Conservation (phyloP, 2,113 vertebrate genomes). For the Plotosus lineatus region DNA sequence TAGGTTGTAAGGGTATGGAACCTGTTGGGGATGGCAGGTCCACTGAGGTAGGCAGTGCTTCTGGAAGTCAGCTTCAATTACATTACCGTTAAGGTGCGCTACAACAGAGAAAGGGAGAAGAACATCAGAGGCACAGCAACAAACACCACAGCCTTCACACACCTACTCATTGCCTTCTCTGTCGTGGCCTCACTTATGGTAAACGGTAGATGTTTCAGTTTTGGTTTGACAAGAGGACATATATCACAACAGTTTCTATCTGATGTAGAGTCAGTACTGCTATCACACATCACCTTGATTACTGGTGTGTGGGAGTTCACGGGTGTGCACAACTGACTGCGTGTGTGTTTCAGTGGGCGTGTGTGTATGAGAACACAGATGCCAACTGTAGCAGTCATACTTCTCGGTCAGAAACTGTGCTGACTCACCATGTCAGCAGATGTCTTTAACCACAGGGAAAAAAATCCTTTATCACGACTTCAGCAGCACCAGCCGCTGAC, state of each 20-base stretch:
- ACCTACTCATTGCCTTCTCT: slow-evolving; percentile 49
- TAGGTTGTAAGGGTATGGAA: slow-evolving; percentile 2
- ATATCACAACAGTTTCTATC: slow-evolving; percentile 60
- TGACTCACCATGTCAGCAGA: slow-evolving; percentile 48
- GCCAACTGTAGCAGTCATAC: slow-evolving; percentile 16
- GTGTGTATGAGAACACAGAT: slow-evolving; percentile 37
- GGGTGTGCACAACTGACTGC: slow-evolving; percentile 43
- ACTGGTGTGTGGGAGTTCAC: slow-evolving; percentile 53
- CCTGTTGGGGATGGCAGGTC: slow-evolving; percentile 24
- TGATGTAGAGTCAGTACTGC: slow-evolving; percentile 55
- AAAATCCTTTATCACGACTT: slow-evolving; percentile 16
- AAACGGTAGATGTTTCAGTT: slow-evolving; percentile 71
- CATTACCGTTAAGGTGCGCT: slow-evolving; percentile 55
- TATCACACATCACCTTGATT: slow-evolving; percentile 51
- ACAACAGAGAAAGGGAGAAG: neutral
- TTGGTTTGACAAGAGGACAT: slow-evolving; percentile 52
- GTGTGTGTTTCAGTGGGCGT: slow-evolving; percentile 51
- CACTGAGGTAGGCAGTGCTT: slow-evolving; percentile 62
- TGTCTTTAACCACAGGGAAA: slow-evolving; percentile 43
- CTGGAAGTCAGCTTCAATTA: slow-evolving; percentile 44
- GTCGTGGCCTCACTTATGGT: slow-evolving; percentile 64
- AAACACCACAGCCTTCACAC: slow-evolving; percentile 19
- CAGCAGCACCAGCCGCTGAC: neutral
- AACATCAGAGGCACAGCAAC: neutral
- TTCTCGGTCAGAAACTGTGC: slow-evolving; percentile 52